phyloP scores from a whole-genome alignment of 1,140 invertebrate species.

The Bombus cullumanus region DNA sequence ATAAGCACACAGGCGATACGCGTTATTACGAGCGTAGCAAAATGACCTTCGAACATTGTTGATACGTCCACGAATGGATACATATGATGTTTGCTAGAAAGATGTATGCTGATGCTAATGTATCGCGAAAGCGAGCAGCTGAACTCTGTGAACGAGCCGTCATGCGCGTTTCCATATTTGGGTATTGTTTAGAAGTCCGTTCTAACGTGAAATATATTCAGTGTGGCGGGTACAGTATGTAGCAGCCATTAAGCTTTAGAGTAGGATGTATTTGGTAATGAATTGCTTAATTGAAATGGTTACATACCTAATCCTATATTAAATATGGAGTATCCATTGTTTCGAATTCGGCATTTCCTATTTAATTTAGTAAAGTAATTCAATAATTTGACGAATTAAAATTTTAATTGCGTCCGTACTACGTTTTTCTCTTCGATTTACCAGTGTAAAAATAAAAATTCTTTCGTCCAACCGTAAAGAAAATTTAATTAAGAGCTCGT shows the following conservation, averaged over 20 bases:
- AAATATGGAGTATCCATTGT: background rate
- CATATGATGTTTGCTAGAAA: slow-evolving; percentile 41
- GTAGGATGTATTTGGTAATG: background rate
- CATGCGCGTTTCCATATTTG: background rate
- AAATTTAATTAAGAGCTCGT: slow-evolving; percentile 4
- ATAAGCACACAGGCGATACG: slow-evolving; percentile 36
- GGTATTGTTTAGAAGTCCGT: slow-evolving; percentile 22
- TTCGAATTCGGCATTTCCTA: background rate
- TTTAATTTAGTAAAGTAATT: background rate
- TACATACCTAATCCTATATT: background rate
- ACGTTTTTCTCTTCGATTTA: background rate
- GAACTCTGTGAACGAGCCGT: background rate
- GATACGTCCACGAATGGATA: slow-evolving; percentile 15
- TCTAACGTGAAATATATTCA: slow-evolving; percentile 5
- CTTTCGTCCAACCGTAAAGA: background rate
- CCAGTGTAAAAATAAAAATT: background rate
- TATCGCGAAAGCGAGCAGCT: slow-evolving; percentile 21
- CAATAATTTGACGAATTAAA: background rate
- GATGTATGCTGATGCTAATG: slow-evolving; percentile 36
- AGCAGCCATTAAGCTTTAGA: background rate
- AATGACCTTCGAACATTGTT: slow-evolving; percentile 41
- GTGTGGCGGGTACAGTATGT: background rate
- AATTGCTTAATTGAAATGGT: slow-evolving; percentile 1
- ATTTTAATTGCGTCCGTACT: background rate
- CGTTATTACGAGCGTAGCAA: slow-evolving; percentile 18